Evolutionary conservation across 2,113 vertebrate genomes (phyloP).

Genomic region (Spea multiplicata): DNA sequence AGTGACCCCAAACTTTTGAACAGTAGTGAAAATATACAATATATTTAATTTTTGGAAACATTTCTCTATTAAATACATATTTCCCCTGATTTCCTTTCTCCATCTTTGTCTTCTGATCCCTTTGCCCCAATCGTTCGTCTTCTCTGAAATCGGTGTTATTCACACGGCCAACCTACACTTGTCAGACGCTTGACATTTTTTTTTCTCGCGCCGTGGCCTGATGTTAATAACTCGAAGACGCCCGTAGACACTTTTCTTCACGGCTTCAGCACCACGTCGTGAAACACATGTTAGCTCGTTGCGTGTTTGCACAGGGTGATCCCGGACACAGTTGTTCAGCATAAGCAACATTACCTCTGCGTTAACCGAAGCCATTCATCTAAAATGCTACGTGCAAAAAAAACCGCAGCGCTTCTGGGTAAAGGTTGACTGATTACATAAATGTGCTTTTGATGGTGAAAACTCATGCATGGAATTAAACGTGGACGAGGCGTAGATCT

Average conservation of each 20-base stretch:
- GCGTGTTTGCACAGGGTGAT: not conserved
- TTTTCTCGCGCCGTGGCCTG: not conserved
- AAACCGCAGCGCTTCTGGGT: not conserved
- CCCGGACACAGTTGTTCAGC: not conserved
- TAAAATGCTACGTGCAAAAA: not conserved
- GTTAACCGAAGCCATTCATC: not conserved
- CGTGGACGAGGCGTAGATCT: not conserved
- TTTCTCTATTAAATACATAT: not conserved
- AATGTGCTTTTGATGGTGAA: not conserved
- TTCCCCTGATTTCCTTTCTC: not conserved
- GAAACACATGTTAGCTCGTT: slow-evolving; percentile 25
- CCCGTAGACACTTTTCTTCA: not conserved
- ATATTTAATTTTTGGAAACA: too few species aligned
- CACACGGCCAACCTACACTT: not conserved
- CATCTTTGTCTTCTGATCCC: not conserved
- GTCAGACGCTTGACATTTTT: slow-evolving; percentile 24
- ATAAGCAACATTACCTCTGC: not conserved
- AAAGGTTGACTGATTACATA: not conserved
- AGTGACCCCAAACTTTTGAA: too few species aligned
- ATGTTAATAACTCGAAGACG: slow-evolving; percentile 15
- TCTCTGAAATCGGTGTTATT: slow-evolving; percentile 6
- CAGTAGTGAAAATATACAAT: too few species aligned
- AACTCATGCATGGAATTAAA: not conserved
- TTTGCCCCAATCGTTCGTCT: not conserved
- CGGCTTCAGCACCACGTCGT: slow-evolving; percentile 12